phyloP scores from a whole-genome alignment of 2,888 invertebrate genomes.

The Gymnoscelis rufifasciata region DNA sequence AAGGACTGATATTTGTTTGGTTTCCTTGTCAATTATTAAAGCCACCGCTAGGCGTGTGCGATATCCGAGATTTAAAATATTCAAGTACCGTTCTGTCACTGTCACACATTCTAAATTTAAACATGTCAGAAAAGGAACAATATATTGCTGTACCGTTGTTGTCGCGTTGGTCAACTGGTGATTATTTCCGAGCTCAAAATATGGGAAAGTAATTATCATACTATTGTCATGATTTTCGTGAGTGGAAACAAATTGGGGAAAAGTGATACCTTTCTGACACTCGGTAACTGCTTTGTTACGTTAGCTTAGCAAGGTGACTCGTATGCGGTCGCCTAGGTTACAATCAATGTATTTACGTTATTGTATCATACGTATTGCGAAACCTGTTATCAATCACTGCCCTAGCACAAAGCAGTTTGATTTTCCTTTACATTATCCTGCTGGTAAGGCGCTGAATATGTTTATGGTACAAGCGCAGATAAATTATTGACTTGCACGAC shows the following conservation, averaged over 20 bases:
- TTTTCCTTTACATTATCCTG: background rate
- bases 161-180: constrained; percentile 18
- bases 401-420: background rate
- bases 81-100: constrained; percentile 26
- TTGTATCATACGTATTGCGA: background rate
- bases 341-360: constrained; percentile 6
- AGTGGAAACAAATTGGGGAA: constrained; percentile 3
- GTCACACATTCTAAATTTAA: constrained; percentile 28
- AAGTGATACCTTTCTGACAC: constrained; percentile 9
- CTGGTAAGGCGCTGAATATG: background rate
- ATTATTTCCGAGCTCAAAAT: constrained; percentile 20
- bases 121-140: constrained; percentile 26
- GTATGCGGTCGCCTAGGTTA: constrained; percentile 11
- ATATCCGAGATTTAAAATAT: constrained; percentile 19
- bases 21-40: constrained; percentile 1
- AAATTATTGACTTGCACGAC: constrained; percentile 19
- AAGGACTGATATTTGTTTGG: constrained; percentile 18
- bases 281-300: constrained; percentile 5
- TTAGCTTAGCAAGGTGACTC: constrained; percentile 12
- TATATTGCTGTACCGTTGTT: constrained; percentile 25
- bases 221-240: constrained; percentile 3
- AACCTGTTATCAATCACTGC: constrained; percentile 10
- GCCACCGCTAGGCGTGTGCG: background rate
- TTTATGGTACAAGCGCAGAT: background rate
- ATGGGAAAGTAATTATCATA: constrained; percentile 6